Base-by-base conservation (phyloP, 2,888 invertebrate species). In the Epiblema foenella region DNA sequence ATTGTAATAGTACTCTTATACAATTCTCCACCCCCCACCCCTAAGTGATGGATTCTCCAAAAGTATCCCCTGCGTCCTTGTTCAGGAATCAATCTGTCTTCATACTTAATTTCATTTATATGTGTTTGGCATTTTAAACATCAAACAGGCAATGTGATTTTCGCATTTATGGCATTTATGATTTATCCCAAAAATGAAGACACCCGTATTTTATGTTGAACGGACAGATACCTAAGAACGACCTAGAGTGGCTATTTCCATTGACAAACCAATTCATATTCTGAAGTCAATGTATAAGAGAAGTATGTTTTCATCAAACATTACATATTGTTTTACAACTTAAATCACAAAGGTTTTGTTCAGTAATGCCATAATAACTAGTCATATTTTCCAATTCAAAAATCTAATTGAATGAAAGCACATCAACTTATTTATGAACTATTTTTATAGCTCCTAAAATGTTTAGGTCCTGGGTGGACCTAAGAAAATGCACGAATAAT, bases 281-380 rank as follows among this genome's bases (percentile, higher is more conserved):
- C 42, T 46, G 15, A n/a, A 46, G 8, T 46, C n/a, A 46, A n/a
- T 12, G 12, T 4, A n/a, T 46, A 46, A n/a, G 15, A n/a, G 15
- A n/a, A n/a, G 5, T 1, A n/a, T 5, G 2, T 46, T 46, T 46
- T n/a, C 7, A 7, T 46, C n/a, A n/a, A 5, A 7, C 5, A n/a
- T 46, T 15, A 4, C 11, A 39, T 39, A 12, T 46, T 46, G n/a
- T 39, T 12, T 39, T 39, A n/a, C 12, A 5, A n/a, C n/a, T 4
- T 12, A 2, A 42, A 42, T 15, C 42, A 46, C 1, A 46, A 18
- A 18, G 7, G 15, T 59, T n/a, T 20, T 59, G 18, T 15, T 20
- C 12, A 7, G 56, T 77, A 72, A 76, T 80, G 77, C 75, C 75
- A 75, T 69, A 20, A 63, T 75, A 62, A 78, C 77, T 81, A 78